Conservation (phyloP, 2,888 invertebrate genomes). For the Agrotis puta region DNA sequence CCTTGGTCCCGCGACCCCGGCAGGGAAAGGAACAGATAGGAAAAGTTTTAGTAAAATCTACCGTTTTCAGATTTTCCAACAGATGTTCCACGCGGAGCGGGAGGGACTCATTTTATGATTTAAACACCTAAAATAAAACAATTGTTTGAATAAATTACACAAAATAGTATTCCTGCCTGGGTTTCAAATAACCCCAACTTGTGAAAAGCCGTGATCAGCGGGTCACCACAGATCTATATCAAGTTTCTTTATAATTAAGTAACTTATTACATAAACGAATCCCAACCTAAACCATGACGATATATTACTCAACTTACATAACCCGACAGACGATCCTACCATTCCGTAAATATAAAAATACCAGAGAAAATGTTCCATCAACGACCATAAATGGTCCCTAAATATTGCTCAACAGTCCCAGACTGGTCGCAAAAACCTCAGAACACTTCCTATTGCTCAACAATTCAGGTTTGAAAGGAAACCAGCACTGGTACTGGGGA, state of each 20-base stretch:
- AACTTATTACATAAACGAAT: neutral
- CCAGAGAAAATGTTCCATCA: constrained; percentile 43
- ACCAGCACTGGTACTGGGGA: constrained; percentile 33
- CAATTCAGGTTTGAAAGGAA: constrained; percentile 55
- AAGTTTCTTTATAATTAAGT: neutral
- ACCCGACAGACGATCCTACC: neutral
- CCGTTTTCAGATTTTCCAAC: no score
- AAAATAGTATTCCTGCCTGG: no score
- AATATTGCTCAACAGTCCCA: constrained; percentile 36
- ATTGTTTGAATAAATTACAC: no score
- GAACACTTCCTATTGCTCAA: constrained; percentile 61
- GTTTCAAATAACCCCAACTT: no score
- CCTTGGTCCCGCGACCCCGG: no score
- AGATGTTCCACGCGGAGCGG: no score
- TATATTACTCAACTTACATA: constrained; percentile 27
- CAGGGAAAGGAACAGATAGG: no score
- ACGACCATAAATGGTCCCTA: constrained; percentile 3
- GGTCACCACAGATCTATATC: no score
- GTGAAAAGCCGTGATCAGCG: no score
- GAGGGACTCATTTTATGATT: no score
- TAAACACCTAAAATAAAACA: no score
- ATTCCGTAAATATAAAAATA: constrained; percentile 35
- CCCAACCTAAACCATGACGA: neutral
- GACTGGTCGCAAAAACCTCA: constrained; percentile 51
- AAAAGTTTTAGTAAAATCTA: no score